Evolutionary conservation across 2,888 invertebrate species (phyloP).

Genomic region (Rhamnusium bicolor): DNA sequence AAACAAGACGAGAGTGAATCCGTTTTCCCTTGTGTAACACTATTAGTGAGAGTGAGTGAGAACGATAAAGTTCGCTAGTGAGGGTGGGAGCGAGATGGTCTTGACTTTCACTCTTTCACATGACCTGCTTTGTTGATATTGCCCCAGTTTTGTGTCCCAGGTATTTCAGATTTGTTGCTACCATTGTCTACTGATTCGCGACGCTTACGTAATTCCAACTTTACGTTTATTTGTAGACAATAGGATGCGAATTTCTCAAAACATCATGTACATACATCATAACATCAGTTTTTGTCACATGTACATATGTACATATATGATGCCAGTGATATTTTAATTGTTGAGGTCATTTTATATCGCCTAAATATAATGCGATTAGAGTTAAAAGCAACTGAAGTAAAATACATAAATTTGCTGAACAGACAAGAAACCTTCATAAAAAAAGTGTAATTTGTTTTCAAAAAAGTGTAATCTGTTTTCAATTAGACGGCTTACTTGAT

Average conservation of each 20-base stretch:
- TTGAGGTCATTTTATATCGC: no score
- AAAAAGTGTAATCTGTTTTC: not conserved
- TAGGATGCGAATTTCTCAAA: not conserved
- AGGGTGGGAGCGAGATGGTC: slow-evolving; percentile 49
- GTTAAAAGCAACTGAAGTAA: no score
- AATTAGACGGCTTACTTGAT: not conserved
- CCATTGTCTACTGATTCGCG: slow-evolving; percentile 6
- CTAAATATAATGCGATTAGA: no score
- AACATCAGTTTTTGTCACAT: not conserved
- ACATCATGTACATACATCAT: no score
- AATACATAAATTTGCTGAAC: no score
- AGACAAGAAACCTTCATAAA: no score
- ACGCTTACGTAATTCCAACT: not conserved
- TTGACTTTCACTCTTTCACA: slow-evolving; percentile 58
- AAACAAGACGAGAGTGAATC: slow-evolving; percentile 40
- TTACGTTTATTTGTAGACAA: not conserved
- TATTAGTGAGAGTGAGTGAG: slow-evolving; percentile 45
- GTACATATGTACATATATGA: no score
- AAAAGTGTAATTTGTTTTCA: no score
- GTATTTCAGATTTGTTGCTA: slow-evolving; percentile 20
- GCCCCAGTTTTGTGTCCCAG: slow-evolving; percentile 46
- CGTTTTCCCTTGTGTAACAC: slow-evolving; percentile 38
- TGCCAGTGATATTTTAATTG: no score
- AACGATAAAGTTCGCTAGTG: slow-evolving; percentile 21
- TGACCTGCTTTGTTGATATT: slow-evolving; percentile 53